Evolutionary conservation across 2,797 vertebrate genomes (phyloP).

Genomic region (Sebastes nivosus): DNA sequence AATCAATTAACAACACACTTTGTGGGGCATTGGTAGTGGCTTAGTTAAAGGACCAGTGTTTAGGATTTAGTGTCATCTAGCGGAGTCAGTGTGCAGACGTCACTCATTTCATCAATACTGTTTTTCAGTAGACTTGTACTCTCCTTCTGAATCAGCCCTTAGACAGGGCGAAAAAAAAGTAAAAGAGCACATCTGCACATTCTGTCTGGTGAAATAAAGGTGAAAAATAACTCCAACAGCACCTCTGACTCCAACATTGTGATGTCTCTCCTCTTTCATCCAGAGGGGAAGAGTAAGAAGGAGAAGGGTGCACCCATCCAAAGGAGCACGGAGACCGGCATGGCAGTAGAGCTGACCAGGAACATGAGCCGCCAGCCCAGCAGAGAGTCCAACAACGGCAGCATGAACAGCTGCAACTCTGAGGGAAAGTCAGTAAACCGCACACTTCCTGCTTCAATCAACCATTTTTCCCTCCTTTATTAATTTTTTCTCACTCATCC

Average conservation of each 20-base stretch:
- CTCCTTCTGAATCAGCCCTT: not conserved
- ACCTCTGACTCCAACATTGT: not conserved
- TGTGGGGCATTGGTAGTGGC: no score
- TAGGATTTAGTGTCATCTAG: no score
- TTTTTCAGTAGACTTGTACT: not conserved
- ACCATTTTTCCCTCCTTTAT: not conserved
- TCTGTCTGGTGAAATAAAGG: not conserved
- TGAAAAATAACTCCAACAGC: not conserved
- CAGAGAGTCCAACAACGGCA: slow-evolving; percentile 95
- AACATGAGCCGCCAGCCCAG: slow-evolving; percentile 97
- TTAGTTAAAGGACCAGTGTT: no score
- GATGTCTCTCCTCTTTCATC: slow-evolving; percentile 18
- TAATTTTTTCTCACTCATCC: not conserved
- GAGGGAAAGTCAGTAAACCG: slow-evolving; percentile 94
- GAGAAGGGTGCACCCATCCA: slow-evolving; percentile 93
- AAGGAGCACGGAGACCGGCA: slow-evolving; percentile 96
- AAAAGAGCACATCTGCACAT: not conserved
- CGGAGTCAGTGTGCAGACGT: no score
- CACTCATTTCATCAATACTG: no score
- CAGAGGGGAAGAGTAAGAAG: slow-evolving; percentile 94
- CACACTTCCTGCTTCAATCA: not conserved
- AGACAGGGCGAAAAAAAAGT: not conserved
- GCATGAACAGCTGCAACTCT: slow-evolving; percentile 96
- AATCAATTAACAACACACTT: no score
- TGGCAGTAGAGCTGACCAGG: slow-evolving; percentile 93